phyloP scores from a whole-genome alignment of 2,888 invertebrate species.

The Calliphora vomitoria region DNA sequence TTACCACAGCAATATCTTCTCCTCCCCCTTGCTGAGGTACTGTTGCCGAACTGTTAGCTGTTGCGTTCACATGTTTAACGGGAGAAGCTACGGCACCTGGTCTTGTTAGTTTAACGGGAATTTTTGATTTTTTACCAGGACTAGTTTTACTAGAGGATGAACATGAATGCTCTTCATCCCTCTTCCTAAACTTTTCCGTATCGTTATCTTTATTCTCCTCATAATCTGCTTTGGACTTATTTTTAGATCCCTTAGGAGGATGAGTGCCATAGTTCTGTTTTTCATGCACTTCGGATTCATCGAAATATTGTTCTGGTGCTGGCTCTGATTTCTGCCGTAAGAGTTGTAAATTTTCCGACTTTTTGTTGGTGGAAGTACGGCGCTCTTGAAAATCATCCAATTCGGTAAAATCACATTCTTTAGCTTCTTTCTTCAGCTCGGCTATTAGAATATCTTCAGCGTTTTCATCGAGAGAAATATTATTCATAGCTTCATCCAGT shows the following conservation, averaged over 20 bases:
- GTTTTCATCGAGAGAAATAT: slow-evolving; percentile 82
- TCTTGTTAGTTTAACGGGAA: slow-evolving; percentile 82
- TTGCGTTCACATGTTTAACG: slow-evolving; percentile 81
- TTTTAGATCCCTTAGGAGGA: slow-evolving; percentile 80
- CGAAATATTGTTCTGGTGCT: slow-evolving; percentile 61
- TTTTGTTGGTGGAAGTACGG: slow-evolving; percentile 80
- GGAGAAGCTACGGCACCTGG: slow-evolving; percentile 84
- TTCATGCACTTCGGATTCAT: slow-evolving; percentile 39
- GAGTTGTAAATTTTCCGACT: slow-evolving; percentile 66
- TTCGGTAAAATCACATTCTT: slow-evolving; percentile 78
- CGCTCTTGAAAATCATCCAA: slow-evolving; percentile 79
- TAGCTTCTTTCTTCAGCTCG: slow-evolving; percentile 81
- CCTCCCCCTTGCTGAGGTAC: slow-evolving; percentile 83
- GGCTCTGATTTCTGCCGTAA: slow-evolving; percentile 83
- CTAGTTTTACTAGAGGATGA: slow-evolving; percentile 79
- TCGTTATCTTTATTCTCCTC: slow-evolving; percentile 80
- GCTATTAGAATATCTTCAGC: slow-evolving; percentile 83
- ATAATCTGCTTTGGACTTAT: slow-evolving; percentile 74
- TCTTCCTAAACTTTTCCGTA: slow-evolving; percentile 74
- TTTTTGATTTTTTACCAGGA: slow-evolving; percentile 84
- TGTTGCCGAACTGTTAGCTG: slow-evolving; percentile 58
- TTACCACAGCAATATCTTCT: slow-evolving; percentile 84
- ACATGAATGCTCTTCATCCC: slow-evolving; percentile 75
- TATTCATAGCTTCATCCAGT: slow-evolving; percentile 81
- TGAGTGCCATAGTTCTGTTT: slow-evolving; percentile 82